Evolutionary conservation across 2,113 vertebrate genomes (phyloP).

Genomic region (Scatophagus argus): DNA sequence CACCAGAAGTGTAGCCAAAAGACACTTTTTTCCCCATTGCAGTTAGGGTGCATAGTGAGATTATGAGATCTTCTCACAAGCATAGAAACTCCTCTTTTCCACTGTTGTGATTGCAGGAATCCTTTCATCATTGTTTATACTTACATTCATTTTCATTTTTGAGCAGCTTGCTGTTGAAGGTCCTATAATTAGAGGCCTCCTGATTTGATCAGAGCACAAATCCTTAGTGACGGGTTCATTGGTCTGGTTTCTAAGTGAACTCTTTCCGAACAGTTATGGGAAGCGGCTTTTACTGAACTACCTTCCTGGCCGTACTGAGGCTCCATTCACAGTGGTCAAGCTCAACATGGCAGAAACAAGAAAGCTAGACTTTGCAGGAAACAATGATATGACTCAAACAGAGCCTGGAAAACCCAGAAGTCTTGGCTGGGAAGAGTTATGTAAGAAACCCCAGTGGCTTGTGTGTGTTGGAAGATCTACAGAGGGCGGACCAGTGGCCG

Average conservation of each 20-base stretch:
- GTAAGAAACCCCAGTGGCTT: conserved; percentile 74
- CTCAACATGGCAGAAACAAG: conserved; percentile 59
- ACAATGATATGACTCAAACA: conserved; percentile 73
- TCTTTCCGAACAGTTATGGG: conserved; percentile 41
- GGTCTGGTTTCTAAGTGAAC: conserved; percentile 42
- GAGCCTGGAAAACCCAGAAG: conserved; percentile 60
- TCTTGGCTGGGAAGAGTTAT: conserved; percentile 72
- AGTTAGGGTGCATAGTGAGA: conserved; percentile 43
- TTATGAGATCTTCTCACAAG: conserved; percentile 33
- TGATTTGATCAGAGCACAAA: conserved; percentile 56
- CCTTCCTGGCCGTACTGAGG: conserved; percentile 33
- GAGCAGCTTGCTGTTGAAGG: conserved; percentile 44
- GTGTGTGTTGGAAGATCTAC: conserved; percentile 75
- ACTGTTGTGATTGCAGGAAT: conserved; percentile 45
- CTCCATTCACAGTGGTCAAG: conserved; percentile 48
- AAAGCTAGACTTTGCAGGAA: conserved; percentile 55
- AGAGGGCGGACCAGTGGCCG: conserved; percentile 64
- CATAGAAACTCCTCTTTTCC: conserved; percentile 31
- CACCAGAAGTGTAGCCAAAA: conserved; percentile 17
- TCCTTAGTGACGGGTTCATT: conserved; percentile 48
- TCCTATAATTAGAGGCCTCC: conserved; percentile 50
- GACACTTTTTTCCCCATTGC: conserved; percentile 20
- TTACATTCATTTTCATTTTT: conserved; percentile 56
- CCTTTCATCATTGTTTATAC: conserved; percentile 59
- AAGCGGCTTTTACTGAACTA: conserved; percentile 45